These are phyloP conservation scores for Mya arenaria DNA, from an alignment of 1,140 invertebrate species.

Conservation along the genomic window DNA sequence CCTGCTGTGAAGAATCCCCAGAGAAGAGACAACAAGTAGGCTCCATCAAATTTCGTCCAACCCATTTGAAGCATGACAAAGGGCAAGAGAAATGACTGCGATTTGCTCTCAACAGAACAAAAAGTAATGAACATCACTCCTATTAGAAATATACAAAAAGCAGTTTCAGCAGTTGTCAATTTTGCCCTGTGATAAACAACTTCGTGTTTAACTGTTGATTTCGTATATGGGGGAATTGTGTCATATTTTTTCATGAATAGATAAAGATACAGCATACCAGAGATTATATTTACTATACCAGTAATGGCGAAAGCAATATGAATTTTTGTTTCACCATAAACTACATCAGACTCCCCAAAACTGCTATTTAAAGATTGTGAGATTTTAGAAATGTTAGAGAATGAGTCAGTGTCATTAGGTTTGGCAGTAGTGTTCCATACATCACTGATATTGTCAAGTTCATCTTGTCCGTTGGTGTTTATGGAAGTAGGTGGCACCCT, in stretches of 20 bases:
- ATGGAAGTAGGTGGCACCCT: not conserved
- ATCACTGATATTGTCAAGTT: no score
- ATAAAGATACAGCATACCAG: not conserved
- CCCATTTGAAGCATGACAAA: not conserved
- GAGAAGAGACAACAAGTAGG: not conserved
- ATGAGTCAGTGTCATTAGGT: not conserved
- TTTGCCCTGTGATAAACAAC: not conserved
- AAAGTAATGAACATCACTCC: not conserved
- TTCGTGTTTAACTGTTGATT: not conserved
- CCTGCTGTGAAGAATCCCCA: slow-evolving; percentile 1
- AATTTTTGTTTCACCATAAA: slow-evolving; percentile 3
- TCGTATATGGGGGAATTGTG: not conserved
- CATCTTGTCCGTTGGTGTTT: not conserved
- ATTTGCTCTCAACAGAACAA: not conserved
- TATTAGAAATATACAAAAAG: not conserved
- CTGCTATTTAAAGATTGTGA: not conserved
- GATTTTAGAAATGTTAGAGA: not conserved
- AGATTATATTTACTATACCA: not conserved
- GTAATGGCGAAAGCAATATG: not conserved
- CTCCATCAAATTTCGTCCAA: not conserved
- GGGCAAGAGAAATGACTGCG: not conserved
- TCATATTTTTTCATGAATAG: not conserved
- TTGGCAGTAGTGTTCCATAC: not conserved
- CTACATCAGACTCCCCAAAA: no score
- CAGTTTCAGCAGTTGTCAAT: not conserved